Evolutionary conservation across 1,140 invertebrate genomes (phyloP), one percentile per base, ranked within the genome.

Genomic region (Drosophila neocordata): DNA sequence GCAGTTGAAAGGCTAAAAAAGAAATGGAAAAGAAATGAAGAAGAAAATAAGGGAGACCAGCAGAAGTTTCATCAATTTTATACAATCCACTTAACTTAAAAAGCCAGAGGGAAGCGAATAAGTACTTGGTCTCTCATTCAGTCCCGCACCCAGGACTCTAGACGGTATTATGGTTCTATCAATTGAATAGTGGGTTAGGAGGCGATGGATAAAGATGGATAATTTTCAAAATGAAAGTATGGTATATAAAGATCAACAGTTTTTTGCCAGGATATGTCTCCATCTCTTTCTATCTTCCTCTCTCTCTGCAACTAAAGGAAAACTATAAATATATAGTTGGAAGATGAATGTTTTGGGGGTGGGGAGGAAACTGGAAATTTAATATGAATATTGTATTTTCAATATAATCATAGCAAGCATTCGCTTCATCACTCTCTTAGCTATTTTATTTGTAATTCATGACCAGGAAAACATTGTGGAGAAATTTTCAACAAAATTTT

Each of bases 81-180:
- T 65, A 79, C 77, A 79, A 79, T 79, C 62, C 77, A 82, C 79
- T 82, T 82, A 82, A 67, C 69, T 73, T 51, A 59, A 73, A 73
- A 67, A 51, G 65, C 69, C 35, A 52, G 41, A 73, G 66, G 38
- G 55, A 22, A 66, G 73, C 41, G 27, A 24, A 24, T 24, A 24
- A 24, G 22, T 24, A 31, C 27, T 31, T 31, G 27, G 6, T 6
- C 7, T 31, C 27, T 31, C 4, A 7, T 31, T 31, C 27, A 31
- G 27, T 3, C 4, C 27, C 27, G 4, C 1, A 31, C 6, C 27
- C 27, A 31, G 4, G 4, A 31, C 27, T 6, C 27, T 31, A 24
- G 24, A 2, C 4, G 4, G 24, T 24, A 24, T 24, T 24, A 24
- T 24, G 1, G 4, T 24, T 31, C 27, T 31, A 31, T 31, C 1